phyloP scores from a whole-genome alignment of 2,888 invertebrate genomes.

The Agrotis segetum region DNA sequence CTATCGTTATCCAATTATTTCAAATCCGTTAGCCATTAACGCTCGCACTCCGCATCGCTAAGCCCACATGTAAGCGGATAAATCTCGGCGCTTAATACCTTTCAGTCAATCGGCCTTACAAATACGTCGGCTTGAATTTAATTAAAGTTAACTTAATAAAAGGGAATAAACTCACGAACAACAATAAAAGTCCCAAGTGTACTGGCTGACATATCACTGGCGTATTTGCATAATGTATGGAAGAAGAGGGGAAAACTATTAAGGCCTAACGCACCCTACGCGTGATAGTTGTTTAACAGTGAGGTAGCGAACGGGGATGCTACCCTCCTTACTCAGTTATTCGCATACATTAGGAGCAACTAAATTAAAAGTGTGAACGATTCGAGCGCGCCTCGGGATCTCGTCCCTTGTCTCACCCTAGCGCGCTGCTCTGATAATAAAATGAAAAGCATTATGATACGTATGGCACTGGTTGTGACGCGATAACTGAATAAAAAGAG shows the following conservation, averaged over 20 bases:
- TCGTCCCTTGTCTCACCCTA: slow-evolving; percentile 74
- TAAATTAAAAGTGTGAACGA: slow-evolving; percentile 91
- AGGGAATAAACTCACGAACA: slow-evolving; percentile 88
- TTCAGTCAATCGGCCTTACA: slow-evolving; percentile 88
- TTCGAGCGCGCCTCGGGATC: slow-evolving; percentile 79
- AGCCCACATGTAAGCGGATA: slow-evolving; percentile 82
- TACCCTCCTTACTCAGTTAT: slow-evolving; percentile 83
- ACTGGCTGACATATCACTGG: slow-evolving; percentile 89
- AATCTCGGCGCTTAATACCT: slow-evolving; percentile 87
- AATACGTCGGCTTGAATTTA: slow-evolving; percentile 89
- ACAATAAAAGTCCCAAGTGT: slow-evolving; percentile 90
- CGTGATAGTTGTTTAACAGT: slow-evolving; percentile 89
- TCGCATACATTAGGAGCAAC: slow-evolving; percentile 89
- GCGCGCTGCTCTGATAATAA: slow-evolving; percentile 82
- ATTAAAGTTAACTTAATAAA: slow-evolving; percentile 91
- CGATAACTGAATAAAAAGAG: slow-evolving; percentile 84
- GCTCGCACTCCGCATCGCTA: slow-evolving; percentile 67
- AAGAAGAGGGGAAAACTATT: slow-evolving; percentile 89
- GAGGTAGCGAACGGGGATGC: slow-evolving; percentile 78
- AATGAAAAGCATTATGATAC: slow-evolving; percentile 89
- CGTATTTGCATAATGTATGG: slow-evolving; percentile 91
- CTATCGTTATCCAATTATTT: slow-evolving; percentile 51
- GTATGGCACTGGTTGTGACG: slow-evolving; percentile 84
- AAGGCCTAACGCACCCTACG: slow-evolving; percentile 85
- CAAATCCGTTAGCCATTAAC: slow-evolving; percentile 64